Conservation (phyloP, 2,797 vertebrate genomes). For the Pseudochromis fuscus region DNA sequence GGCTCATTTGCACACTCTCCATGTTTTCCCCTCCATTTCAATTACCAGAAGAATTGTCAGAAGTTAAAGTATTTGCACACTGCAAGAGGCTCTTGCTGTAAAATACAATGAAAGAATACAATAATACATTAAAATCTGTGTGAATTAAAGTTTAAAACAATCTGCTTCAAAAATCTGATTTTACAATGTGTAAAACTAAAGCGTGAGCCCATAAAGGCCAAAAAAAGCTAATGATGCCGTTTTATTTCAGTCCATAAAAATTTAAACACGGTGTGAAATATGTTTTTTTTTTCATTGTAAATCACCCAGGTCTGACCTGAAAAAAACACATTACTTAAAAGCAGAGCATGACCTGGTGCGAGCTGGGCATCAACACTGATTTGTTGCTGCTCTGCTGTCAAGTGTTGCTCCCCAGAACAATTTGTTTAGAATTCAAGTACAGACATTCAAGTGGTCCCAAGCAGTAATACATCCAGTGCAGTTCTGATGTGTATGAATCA, state of each 20-base stretch:
- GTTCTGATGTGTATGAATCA: slow-evolving; percentile 22
- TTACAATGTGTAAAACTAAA: neutral
- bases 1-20: neutral
- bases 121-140: neutral
- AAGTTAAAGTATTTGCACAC: neutral
- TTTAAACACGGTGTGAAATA: neutral
- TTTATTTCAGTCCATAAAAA: neutral
- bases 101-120: neutral
- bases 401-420: neutral
- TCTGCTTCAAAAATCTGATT: too few species aligned
- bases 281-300: neutral
- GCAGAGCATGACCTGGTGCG: neutral
- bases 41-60: neutral
- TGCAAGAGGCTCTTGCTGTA: neutral
- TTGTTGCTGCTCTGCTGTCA: slow-evolving; percentile 13
- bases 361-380: slow-evolving; percentile 3
- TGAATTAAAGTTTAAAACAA: neutral
- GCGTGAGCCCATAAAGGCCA: neutral
- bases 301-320: slow-evolving; percentile 10
- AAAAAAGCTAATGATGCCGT: too few species aligned
- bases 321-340: slow-evolving; percentile 8
- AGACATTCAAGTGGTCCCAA: slow-evolving; percentile 12
- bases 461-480: slow-evolving; percentile 1
- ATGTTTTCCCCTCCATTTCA: neutral
- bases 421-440: slow-evolving; percentile 2